Base-by-base conservation (phyloP, 2,113 vertebrate species). In the Sigmodon hispidus region DNA sequence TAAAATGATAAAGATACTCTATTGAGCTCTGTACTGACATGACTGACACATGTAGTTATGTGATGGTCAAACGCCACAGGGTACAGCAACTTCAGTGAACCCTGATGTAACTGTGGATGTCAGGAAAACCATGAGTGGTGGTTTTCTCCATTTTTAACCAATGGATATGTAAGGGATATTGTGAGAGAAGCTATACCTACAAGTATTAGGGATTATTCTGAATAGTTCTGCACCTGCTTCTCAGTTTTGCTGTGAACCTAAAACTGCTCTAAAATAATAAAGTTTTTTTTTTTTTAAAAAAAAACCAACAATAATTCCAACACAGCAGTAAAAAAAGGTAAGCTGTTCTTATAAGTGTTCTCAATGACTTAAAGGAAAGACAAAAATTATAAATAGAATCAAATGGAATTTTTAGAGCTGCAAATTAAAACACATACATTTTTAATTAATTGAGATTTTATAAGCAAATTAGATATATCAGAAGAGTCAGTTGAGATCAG, bases 341-440 rank as follows among this genome's bases (percentile, higher is more conserved):
- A 52, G 3, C 21, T 61, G 36, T 31, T 69, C 9, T 48, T 76
- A 55, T 22, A 91, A 80, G 85, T 84, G 45, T n/a, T 12, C 36
- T 89, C 43, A 92, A 31, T 89, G 52, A 90, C 34, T 81, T 83
- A 55, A 76, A 80, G 21, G n/a, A 88, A 80, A 50, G 29, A 70
- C 12, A 12, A 59, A 90, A 91, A 77, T 72, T n/a, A 29, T 40
- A 92, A 88, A 93, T 45, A 80, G 22, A 92, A 22, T 43, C 69
- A 92, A 75, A 48, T 50, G 43, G 45, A 50, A 67, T 79, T 52
- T 94, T 55, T 87, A 80, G 29, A 96, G 31, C 29, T 17, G 31
- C 67, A 73, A 50, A 65, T 79, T 79, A 34, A 19, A 87, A 57
- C 9, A 10, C 29, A 67, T 4, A 83, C 45, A 65, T 59, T 50